Base-by-base conservation (phyloP, 2,888 invertebrate genomes). In the Platypus cylindrus region DNA sequence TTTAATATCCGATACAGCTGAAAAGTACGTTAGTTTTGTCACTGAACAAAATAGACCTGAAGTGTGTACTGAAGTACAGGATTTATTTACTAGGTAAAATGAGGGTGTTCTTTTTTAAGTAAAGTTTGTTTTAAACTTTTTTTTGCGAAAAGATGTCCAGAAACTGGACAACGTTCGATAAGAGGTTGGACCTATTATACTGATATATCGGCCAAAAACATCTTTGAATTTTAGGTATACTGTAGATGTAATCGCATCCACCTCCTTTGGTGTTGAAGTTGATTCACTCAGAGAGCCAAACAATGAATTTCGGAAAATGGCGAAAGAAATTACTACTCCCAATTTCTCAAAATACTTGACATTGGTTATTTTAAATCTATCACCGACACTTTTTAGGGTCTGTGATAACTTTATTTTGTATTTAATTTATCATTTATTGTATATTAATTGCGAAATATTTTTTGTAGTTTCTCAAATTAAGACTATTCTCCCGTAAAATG, bases 191-290 rank as follows among this genome's bases (percentile, higher is more conserved):
- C n/a, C n/a, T n/a, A n/a, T n/a, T n/a, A n/a, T n/a, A n/a, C n/a
- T n/a, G n/a, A n/a, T n/a, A n/a, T n/a, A n/a, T n/a, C n/a, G n/a
- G n/a, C n/a, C n/a, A 20, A 20, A 20, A 20, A 7, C 9, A 8
- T 25, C 12, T 5, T 25, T 25, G 13, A 15, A 31, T 41, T 38
- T 38, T 24, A 43, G 43, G 18, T 43, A 39, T 30, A 43, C 43
- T 8, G 38, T 43, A n/a, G 43, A 43, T 32, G 38, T 40, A 3
- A 43, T 43, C 30, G 43, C 43, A 3, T 31, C 36, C n/a, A 43
- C 40, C n/a, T 37, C 43, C 4, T 40, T 43, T 38, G 43, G 43
- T 13, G 34, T 40, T 17, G 28, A 40, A 25, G 43, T 43, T 2
- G 34, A 43, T 25, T 43, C 43, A 5, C 24, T 43, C 12, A 23